phyloP scores from a whole-genome alignment of 2,113 vertebrate genomes.

The Coturnix japonica region DNA sequence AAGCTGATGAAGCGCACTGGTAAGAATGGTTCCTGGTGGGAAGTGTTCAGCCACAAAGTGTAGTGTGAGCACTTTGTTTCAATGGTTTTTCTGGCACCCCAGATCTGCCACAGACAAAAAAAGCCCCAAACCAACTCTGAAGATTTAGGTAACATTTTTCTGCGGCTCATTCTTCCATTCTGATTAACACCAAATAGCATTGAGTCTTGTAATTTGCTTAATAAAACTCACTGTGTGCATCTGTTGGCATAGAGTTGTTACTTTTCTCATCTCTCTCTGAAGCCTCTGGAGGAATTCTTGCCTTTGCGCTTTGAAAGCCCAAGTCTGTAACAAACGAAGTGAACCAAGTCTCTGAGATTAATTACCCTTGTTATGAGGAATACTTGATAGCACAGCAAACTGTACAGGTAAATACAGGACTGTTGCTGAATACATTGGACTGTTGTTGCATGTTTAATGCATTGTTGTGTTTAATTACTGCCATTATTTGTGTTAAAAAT shows the following conservation, averaged over 20 bases:
- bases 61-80: not conserved
- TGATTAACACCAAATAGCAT: fast-evolving
- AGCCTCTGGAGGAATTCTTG: not conserved
- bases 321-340: not conserved
- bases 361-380: not conserved
- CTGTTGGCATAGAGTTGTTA: not conserved
- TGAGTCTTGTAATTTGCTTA: not conserved
- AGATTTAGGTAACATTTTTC: not conserved
- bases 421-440: not conserved
- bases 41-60: not conserved
- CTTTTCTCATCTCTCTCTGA: not conserved
- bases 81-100: not conserved
- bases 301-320: not conserved
- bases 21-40: not conserved
- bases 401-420: not conserved
- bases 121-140: not conserved
- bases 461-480: not conserved
- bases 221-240: not conserved
- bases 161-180: not conserved
- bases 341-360: not conserved
- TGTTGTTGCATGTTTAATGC: not conserved
- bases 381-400: not conserved
- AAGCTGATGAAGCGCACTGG: not conserved
- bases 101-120: not conserved
- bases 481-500: not conserved